Evolutionary conservation across 2,888 invertebrate genomes (phyloP).

Genomic region (Galerucella pusilla): DNA sequence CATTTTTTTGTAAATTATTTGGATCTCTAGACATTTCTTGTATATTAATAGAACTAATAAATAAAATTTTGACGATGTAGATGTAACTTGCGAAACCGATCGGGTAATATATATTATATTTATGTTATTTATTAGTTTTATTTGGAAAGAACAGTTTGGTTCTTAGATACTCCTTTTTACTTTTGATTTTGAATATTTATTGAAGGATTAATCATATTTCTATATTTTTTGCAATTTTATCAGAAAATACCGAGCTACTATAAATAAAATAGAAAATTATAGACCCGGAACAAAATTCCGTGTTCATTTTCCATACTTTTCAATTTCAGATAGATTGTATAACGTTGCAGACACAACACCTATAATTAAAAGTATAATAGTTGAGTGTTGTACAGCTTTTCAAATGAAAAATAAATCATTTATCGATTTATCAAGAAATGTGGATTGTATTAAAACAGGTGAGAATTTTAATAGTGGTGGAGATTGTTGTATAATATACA

Average conservation of each 20-base stretch:
- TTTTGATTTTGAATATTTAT: no score
- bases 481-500: not conserved
- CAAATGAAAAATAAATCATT: slow-evolving; percentile 10
- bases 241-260: not conserved
- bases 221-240: not conserved
- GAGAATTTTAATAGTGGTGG: slow-evolving; percentile 1
- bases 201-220: not conserved
- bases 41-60: no score
- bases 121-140: no score
- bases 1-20: no score
- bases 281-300: not conserved
- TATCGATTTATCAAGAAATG: slow-evolving; percentile 12
- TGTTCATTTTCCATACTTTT: not conserved
- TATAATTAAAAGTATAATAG: slow-evolving; percentile 6
- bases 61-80: no score
- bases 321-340: not conserved
- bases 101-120: no score
- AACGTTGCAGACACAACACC: not conserved
- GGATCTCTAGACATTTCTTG: no score
- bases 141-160: no score
- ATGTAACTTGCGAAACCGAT: no score
- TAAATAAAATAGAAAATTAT: not conserved
- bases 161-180: no score
- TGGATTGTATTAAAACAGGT: not conserved
- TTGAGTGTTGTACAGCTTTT: not conserved